Conservation (phyloP, 2,113 vertebrate genomes). For the Lepus timidus region DNA sequence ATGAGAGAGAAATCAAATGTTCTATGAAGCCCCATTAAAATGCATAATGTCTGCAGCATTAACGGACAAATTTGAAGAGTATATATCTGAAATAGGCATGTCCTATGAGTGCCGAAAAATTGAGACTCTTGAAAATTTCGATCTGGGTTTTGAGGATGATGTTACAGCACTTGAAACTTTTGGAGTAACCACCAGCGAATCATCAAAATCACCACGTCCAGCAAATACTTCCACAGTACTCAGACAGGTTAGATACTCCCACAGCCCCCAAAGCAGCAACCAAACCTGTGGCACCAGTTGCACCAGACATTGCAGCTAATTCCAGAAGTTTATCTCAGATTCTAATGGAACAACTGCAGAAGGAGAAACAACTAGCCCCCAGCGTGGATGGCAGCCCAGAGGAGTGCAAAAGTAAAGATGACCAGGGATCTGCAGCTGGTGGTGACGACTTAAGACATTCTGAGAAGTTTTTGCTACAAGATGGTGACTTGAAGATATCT, state of each 20-base stretch:
- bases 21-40: slow-evolving; percentile 93
- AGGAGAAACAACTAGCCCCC: slow-evolving; percentile 62
- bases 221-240: slow-evolving; percentile 19
- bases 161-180: slow-evolving; percentile 97
- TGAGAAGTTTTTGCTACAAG: not conserved
- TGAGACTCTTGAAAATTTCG: slow-evolving; percentile 82
- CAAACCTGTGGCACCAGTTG: slow-evolving; percentile 52
- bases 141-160: slow-evolving; percentile 93
- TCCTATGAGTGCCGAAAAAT: slow-evolving; percentile 83
- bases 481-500: not conserved
- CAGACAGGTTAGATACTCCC: not conserved
- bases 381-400: slow-evolving; percentile 33
- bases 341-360: slow-evolving; percentile 68
- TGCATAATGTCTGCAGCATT: slow-evolving; percentile 87
- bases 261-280: not conserved
- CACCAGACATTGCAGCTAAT: slow-evolving; percentile 55
- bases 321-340: slow-evolving; percentile 69
- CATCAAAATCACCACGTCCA: slow-evolving; percentile 71
- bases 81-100: slow-evolving; percentile 74
- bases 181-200: slow-evolving; percentile 85
- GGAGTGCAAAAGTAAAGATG: slow-evolving; percentile 54
- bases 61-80: slow-evolving; percentile 88
- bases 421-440: slow-evolving; percentile 38
- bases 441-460: not conserved
- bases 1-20: slow-evolving; percentile 93